Base-by-base conservation (phyloP, 2,888 invertebrate species). In the Machimus atricapillus region DNA sequence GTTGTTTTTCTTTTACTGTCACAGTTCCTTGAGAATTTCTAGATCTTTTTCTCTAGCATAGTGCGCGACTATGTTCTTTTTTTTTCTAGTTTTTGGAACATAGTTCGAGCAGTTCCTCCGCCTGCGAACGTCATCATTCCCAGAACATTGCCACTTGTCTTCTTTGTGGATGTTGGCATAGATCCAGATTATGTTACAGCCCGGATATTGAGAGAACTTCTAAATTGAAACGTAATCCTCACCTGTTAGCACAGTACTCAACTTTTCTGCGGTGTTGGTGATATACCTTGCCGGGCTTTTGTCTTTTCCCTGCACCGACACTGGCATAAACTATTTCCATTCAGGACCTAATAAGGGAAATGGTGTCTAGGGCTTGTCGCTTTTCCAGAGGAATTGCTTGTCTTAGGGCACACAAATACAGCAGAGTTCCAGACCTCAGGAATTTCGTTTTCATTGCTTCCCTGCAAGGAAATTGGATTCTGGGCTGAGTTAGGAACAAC, bases 161-260 rank as follows among this genome's bases (percentile, higher is more conserved):
- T 43, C 46, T 46, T 27, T 43, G 43, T 27, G 46, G 23, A 27
- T 19, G 78, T 43, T 78, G 78, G 78, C 78, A 46, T 19, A 43
- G 78, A 78, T 78, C 78, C 78, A 78, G 78, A 78, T 78, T 78
- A 78, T 78, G 78, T 78, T 78, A 78, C 78, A 78, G 23, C 43
- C 78, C 40, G 78, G 78, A 78, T 78, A 78, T 78, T 78, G 78
- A 43, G 78, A 23, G 78, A 78, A 78, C 78, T 76, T 76, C 76
- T 46, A 78, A 78, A 78, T 78, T 78, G 78, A 78, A 78, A 78
- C 78, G 78, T 78, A 78, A 78, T 78, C 78, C 78, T 78, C 78
- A 78, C 78, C 78, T 78, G 78, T 78, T 78, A 78, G 23, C 66
- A 66, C 9, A 58, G 58, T 58, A 58, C 58, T 58, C 58, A 66